Base-by-base conservation (phyloP, 2,888 invertebrate genomes). In the Myopa testacea region DNA sequence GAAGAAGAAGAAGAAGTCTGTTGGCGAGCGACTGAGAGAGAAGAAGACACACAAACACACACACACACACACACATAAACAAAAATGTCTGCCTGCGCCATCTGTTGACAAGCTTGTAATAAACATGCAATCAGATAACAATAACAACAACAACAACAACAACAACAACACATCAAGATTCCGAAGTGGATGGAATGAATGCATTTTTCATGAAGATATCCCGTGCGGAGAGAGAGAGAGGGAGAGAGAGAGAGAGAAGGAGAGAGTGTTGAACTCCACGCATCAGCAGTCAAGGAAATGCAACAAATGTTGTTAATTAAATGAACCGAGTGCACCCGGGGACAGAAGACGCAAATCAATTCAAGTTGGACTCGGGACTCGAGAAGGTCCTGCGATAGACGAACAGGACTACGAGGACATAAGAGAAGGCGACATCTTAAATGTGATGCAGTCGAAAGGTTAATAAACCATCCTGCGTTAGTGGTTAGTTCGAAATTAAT, bases 41-140 rank as follows among this genome's bases (percentile, higher is more conserved):
- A 38, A 37, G 4, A 58, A n/a, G 58, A 6, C 58, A n/a, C 3
- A 6, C 58, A 58, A 58, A 58, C 26, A 26, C 26, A 26, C 26
- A 26, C 26, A 7, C 10, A 10, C 58, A 58, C 2, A 58, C 26
- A 26, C 26, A 26, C 26, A 26, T 2, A 26, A 26, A 26, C 26
- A n/a, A 14, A n/a, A 58, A 16, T 12, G 58, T 58, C n/a, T 58
- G 16, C 1, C 1, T n/a, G 16, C 55, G 55, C 26, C 58, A 72
- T 55, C 19, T 60, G 58, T 72, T 72, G 72, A 72, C 60, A 72
- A 26, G 72, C 19, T 72, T 72, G 60, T 72, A 38, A 58, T 40
- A 58, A 58, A 72, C 60, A 58, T 52, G 52, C 16, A 37, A 40
- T 16, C n/a, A 60, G 40, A 58, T 72, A 58, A 72, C 58, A 60